Evolutionary conservation across 2,797 vertebrate species (phyloP).

Genomic region (Chelon auratus): DNA sequence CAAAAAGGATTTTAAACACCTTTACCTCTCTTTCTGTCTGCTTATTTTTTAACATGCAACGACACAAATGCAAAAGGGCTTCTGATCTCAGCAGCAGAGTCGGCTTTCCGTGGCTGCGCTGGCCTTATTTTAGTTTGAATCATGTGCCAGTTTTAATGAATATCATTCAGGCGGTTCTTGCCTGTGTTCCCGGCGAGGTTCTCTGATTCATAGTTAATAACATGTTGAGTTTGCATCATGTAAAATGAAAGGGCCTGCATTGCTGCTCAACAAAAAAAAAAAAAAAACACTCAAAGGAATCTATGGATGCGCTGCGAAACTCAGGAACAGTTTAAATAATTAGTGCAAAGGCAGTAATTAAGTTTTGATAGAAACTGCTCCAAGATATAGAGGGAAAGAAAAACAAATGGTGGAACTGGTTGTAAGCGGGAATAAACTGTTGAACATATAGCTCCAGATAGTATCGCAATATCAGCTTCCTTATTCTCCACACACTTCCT

Average conservation of each 20-base stretch:
- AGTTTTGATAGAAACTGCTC: constrained; percentile 48
- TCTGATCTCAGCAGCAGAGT: constrained; percentile 8
- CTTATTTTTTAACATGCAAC: constrained; percentile 18
- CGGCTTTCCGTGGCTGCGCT: constrained; percentile 21
- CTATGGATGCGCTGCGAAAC: constrained; percentile 55
- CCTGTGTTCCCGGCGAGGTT: constrained; percentile 41
- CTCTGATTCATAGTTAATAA: constrained; percentile 73
- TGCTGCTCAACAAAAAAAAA: constrained; percentile 58
- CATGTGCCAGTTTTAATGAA: constrained; percentile 60
- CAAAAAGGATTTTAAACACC: too few species aligned
- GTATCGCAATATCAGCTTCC: not conserved
- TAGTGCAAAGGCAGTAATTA: constrained; percentile 57
- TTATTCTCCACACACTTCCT: constrained; percentile 3
- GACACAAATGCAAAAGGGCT: constrained; percentile 18
- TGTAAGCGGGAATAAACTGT: constrained; percentile 2
- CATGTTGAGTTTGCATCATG: constrained; percentile 67
- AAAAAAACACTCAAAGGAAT: constrained; percentile 63
- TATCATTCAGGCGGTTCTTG: constrained; percentile 50
- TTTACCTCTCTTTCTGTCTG: constrained; percentile 9
- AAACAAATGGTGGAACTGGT: constrained; percentile 13
- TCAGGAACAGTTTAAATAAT: constrained; percentile 43
- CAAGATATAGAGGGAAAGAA: constrained; percentile 22
- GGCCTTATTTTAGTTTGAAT: constrained; percentile 61
- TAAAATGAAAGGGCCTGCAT: constrained; percentile 68
- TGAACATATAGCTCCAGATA: not conserved